Base-by-base conservation (phyloP, 2,888 invertebrate genomes). In the Pristionchus exspectatus region DNA sequence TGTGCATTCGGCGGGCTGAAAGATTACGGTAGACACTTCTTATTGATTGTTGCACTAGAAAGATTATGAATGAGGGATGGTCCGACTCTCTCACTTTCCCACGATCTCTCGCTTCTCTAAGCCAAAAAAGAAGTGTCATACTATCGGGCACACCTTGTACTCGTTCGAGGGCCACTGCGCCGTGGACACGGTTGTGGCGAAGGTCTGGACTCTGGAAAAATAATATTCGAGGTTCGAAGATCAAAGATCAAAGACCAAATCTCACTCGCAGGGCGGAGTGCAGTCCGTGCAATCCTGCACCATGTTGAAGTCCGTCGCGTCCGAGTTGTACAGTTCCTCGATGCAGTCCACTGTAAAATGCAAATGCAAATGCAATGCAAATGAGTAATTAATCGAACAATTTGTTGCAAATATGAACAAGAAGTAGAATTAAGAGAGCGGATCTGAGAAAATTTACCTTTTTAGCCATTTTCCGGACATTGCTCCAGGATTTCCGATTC, bases 1-100 rank as follows among this genome's bases (percentile, higher is more conserved):
- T 21, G 90, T 92, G 90, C 94, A 94, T 69, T 94, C 93, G 12
- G 93, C 92, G 16, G 94, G 94, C 94, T 93, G 90, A 38, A 93
- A 16, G 50, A 63, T 69, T 85, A 85, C 33, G 27, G 30, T 33
- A 59, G 30, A n/a, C n/a, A n/a, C n/a, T n/a, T n/a, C n/a, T n/a
- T n/a, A n/a, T n/a, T n/a, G n/a, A n/a, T n/a, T n/a, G n/a, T n/a
- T n/a, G n/a, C n/a, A n/a, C n/a, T n/a, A n/a, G n/a, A n/a, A n/a
- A n/a, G n/a, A n/a, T n/a, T n/a, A n/a, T n/a, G n/a, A n/a, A n/a
- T n/a, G n/a, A n/a, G n/a, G n/a, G n/a, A n/a, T n/a, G n/a, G n/a
- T n/a, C n/a, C n/a, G n/a, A n/a, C n/a, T n/a, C n/a, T n/a, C n/a
- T n/a, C n/a, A n/a, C n/a, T n/a, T n/a, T n/a, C n/a, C n/a, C n/a